A percentile compares a stretch with the other conserved stretches of the same genome.
phyloP scores from a whole-genome alignment of 2,113 vertebrate species.

The Sigmodon hispidus region DNA sequence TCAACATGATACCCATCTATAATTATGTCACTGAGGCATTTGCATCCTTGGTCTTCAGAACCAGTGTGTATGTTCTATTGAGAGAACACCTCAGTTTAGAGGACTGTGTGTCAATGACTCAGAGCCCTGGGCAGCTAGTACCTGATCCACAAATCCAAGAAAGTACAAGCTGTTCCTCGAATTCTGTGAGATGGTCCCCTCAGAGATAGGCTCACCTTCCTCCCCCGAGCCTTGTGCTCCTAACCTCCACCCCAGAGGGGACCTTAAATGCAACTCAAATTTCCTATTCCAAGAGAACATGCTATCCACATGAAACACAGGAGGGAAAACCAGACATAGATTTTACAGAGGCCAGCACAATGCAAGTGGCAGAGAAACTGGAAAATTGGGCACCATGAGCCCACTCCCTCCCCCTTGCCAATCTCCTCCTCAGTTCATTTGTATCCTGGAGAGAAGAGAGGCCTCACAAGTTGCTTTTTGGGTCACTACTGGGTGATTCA shows the following conservation, averaged over 20 bases:
- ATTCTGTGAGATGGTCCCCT: not conserved
- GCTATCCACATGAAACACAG: not conserved
- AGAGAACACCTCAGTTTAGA: not conserved
- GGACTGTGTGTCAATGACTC: not conserved
- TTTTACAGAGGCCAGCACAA: not conserved
- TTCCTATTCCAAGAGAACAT: not conserved
- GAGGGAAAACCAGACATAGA: not conserved
- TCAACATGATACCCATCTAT: conserved; percentile 15
- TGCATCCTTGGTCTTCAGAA: not conserved
- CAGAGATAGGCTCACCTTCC: not conserved
- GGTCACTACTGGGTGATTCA: conserved; percentile 47
- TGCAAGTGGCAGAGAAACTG: not conserved
- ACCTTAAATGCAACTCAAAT: not conserved
- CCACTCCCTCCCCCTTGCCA: not conserved
- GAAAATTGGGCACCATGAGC: not conserved
- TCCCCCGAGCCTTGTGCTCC: not conserved
- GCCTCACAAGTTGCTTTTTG: conserved; percentile 17
- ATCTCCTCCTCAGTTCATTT: not conserved
- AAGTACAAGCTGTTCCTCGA: not conserved
- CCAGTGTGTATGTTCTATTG: not conserved
- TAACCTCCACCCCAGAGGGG: not conserved
- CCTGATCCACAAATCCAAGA: not conserved
- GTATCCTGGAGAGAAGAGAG: not conserved
- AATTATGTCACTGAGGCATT: not conserved
- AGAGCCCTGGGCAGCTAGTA: not conserved